These are phyloP conservation scores for Apodemia duryi DNA, from an alignment of 2,888 invertebrate genomes.

Conservation along the genomic window DNA sequence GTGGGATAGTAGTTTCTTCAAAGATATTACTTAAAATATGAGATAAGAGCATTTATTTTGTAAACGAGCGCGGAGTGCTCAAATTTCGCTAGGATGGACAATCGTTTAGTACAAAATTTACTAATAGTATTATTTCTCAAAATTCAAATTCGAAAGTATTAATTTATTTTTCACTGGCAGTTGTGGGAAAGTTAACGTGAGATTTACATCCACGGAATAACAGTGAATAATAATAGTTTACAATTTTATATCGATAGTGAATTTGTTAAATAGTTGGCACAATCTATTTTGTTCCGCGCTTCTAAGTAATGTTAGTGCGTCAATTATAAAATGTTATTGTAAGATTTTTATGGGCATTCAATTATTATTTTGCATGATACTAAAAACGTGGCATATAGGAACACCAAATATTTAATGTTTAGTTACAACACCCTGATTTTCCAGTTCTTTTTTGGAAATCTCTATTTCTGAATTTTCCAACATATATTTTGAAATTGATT, in stretches of 20 bases:
- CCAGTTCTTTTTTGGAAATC: neutral
- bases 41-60: conserved; percentile 74
- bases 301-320: conserved; percentile 49
- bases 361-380: conserved; percentile 4
- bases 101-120: conserved; percentile 72
- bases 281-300: conserved; percentile 67
- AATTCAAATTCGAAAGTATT: conserved; percentile 72
- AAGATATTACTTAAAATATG: conserved; percentile 77
- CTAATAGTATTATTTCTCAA: conserved; percentile 74
- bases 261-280: conserved; percentile 40
- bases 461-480: neutral
- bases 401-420: conserved; percentile 28
- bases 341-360: conserved; percentile 12
- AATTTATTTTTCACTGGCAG: conserved; percentile 55
- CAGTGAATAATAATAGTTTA: neutral
- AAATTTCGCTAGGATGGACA: conserved; percentile 53
- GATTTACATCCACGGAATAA: conserved; percentile 33
- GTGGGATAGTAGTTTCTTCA: conserved; percentile 77
- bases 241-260: conserved; percentile 20
- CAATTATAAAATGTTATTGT: conserved; percentile 39
- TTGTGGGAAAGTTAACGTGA: conserved; percentile 52
- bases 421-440: conserved; percentile 30
- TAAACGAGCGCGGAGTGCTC: conserved; percentile 48
- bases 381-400: neutral
- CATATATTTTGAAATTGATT: neutral